Base-by-base conservation (phyloP, 2,797 vertebrate genomes). In the Rhynchotus rufescens region DNA sequence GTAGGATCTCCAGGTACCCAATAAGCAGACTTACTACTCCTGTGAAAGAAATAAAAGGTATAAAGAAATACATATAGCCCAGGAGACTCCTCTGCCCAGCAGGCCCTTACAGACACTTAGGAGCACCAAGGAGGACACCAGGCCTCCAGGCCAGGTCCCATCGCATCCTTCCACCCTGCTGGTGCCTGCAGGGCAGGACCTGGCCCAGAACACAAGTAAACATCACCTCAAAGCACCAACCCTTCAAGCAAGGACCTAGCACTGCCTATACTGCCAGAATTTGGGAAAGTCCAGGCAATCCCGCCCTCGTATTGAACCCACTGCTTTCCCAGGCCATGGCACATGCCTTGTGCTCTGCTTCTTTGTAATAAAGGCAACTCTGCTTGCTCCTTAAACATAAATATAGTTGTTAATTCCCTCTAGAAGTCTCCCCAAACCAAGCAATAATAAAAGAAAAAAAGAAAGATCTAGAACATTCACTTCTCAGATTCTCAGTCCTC, bases 11-110 rank as follows among this genome's bases (percentile, higher is more conserved):
- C 0, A 47, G 57, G 77, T 87, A 91, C 92, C 89, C 74, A 71
- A 67, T 91, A 94, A 94, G 74, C 74, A 95, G 92, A 95, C 67
- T 89, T 93, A 92, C 13, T 83, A 44, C 79, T 61, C 68, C 40
- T 47, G 62, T 85, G 86, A 61, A 87, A 64, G 82, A 87, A 90
- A 52, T 76, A 94, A 84, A 84, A 85, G 84, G 76, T 72, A 32
- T 17, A 85, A 95, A 92, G 95, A 95, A 94, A 89, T 15, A 89
- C 19, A 0, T 45, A 51, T 40, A 56, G 15, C 69, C 69, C 0
- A 0, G 84, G 11, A 67, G 69, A 6, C 73, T 66, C 28, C 74
- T 95, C 82, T 90, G 80, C 60, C 52, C 66, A 36, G 65, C 3
- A 69, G 80, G 66, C 30, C 23, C 75, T 0, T 0, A 52, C 49